Percentiles rank a stretch among this genome's conserved stretches.
phyloP scores from a whole-genome alignment of 30 jellyfish, hydroid and myxozoan species.

The Clytia hemisphaerica region DNA sequence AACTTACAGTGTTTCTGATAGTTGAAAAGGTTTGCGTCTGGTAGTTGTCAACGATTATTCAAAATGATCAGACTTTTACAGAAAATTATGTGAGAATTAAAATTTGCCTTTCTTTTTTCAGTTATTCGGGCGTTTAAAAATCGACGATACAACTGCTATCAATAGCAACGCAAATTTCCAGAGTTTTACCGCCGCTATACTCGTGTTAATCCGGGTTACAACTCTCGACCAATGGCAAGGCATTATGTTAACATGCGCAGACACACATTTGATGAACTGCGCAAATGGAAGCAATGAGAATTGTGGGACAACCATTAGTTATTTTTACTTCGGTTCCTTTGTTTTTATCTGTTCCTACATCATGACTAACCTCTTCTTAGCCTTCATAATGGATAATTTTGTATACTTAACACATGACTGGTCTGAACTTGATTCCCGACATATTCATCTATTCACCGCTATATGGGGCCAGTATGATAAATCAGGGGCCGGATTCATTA shows the following conservation, averaged over 20 bases:
- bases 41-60: background rate
- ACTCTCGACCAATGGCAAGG: constrained; percentile 76
- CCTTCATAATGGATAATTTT: constrained; percentile 82
- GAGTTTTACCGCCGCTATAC: constrained; percentile 41
- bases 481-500: constrained; percentile 17
- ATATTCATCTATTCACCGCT: constrained; percentile 37
- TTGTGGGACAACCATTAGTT: constrained; percentile 59
- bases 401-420: constrained; percentile 62
- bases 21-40: background rate
- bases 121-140: constrained; percentile 12
- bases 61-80: no score
- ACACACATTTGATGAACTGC: constrained; percentile 43
- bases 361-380: constrained; percentile 65
- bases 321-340: constrained; percentile 58
- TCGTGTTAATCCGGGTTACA: constrained; percentile 59
- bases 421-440: constrained; percentile 50
- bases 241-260: constrained; percentile 62
- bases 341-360: constrained; percentile 58
- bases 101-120: background rate
- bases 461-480: constrained; percentile 41
- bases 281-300: constrained; percentile 12
- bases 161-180: constrained; percentile 37
- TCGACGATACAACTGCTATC: constrained; percentile 1
- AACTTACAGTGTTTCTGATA: no score
- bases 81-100: background rate